Conservation (phyloP, 1,140 invertebrate genomes). For the Sweltsa coloradensis region DNA sequence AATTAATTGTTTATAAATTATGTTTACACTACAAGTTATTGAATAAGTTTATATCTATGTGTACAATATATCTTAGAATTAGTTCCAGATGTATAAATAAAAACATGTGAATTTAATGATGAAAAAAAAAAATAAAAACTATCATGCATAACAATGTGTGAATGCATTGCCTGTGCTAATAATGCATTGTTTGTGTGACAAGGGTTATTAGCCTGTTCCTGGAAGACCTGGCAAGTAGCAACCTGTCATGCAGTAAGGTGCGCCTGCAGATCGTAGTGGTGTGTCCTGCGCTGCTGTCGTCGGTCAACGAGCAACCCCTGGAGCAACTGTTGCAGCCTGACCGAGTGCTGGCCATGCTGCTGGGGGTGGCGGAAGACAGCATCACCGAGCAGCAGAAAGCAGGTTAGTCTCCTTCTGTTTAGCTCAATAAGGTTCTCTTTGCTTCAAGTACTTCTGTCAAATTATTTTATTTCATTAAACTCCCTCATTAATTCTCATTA, state of each 20-base stretch:
- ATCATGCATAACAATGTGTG: too few species aligned
- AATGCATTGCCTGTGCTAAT: too few species aligned
- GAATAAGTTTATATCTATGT: neutral
- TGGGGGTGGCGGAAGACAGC: conserved; percentile 54
- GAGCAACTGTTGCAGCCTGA: conserved; percentile 51
- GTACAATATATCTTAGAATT: too few species aligned
- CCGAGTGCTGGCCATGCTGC: conserved; percentile 61
- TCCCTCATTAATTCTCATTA: neutral
- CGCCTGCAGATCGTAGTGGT: conserved; percentile 65
- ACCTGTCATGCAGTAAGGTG: too few species aligned
- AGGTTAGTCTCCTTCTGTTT: conserved; percentile 27
- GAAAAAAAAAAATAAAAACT: too few species aligned
- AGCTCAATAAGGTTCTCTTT: neutral
- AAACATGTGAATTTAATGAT: too few species aligned
- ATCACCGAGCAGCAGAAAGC: conserved; percentile 44
- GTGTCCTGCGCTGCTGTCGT: conserved; percentile 56
- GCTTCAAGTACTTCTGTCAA: neutral
- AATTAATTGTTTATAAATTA: neutral
- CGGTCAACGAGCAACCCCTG: conserved; percentile 39
- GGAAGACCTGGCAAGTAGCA: too few species aligned
- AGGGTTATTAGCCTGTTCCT: too few species aligned
- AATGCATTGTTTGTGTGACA: too few species aligned
- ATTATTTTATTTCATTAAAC: neutral
- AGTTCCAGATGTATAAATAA: too few species aligned
- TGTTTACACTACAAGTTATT: neutral